Base-by-base conservation (phyloP, 2,888 invertebrate species). In the Aphrophora alni region DNA sequence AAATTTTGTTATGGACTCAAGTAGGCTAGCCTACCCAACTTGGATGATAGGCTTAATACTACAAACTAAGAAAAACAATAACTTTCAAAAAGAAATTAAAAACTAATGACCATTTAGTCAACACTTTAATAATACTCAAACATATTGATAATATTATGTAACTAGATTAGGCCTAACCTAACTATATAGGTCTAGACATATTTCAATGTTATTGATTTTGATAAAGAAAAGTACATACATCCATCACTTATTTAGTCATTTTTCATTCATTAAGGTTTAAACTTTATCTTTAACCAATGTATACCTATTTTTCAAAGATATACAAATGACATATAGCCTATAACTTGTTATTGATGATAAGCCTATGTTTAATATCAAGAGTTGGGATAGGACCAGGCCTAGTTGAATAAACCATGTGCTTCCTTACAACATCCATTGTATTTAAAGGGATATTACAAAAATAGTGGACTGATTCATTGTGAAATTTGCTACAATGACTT, bases 281-380 rank as follows among this genome's bases (percentile, higher is more conserved):
- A 33, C 33, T 33, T 33, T 33, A 33, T 33, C 3, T 33, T 33
- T 33, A 33, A 33, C 3, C 8, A 33, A n/a, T n/a, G n/a, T n/a
- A n/a, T n/a, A 8, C 33, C 33, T 33, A 33, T 33, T 33, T 3
- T 33, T 33, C 3, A 5, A 5, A 33, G 33, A 5, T 33, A 33
- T 33, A 33, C 33, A 44, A 44, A 44, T 10, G 33, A 44, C 44
- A 44, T 44, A n/a, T n/a, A n/a, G n/a, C n/a, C n/a, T n/a, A n/a
- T n/a, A n/a, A n/a, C n/a, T 44, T 44, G 26, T 24, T 68, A 24
- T 28, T 44, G 38, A 78, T 27, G n/a, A 73, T 17, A 72, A 68
- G 69, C 75, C 76, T 69, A 76, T 81, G 75, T 81, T 76, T 74
- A 38, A 17, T 38, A 24, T 44, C 26, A 74, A 21, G 21, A 21